These are phyloP conservation scores for Myotis daubentonii DNA, from an alignment of 2,797 vertebrate species.

Conservation along the genomic window DNA sequence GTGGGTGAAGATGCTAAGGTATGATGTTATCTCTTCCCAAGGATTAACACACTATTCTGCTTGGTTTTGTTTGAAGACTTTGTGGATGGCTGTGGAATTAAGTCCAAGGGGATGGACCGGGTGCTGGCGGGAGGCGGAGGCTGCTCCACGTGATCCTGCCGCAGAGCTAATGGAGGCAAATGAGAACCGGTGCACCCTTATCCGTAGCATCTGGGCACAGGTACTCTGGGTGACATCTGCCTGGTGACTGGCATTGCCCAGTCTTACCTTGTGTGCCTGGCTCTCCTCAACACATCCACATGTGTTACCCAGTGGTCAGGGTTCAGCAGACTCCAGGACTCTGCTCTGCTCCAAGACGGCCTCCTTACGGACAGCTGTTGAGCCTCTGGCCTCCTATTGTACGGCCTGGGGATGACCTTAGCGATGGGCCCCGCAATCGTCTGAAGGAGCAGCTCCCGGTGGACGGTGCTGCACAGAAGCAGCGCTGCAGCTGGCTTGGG, in stretches of 20 bases:
- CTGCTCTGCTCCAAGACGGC: rapidly evolving
- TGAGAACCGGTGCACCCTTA: not conserved
- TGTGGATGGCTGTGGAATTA: not conserved
- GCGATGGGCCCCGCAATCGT: rapidly evolving
- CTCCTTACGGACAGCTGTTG: too few species aligned
- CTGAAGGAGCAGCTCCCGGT: not conserved
- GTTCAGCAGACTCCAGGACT: not conserved
- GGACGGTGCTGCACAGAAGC: not conserved
- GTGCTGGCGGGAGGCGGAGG: not conserved
- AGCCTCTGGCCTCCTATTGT: not conserved
- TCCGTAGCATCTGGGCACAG: not conserved
- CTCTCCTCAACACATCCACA: not conserved
- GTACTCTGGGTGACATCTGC: not conserved
- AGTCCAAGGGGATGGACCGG: not conserved
- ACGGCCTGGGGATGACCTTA: not conserved
- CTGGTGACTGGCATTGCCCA: not conserved
- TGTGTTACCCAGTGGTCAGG: not conserved
- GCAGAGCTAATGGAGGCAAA: not conserved
- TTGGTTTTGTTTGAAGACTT: not conserved
- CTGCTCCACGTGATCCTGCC: rapidly evolving
- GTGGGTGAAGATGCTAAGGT: not conserved
- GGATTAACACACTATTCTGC: not conserved
- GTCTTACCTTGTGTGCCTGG: not conserved
- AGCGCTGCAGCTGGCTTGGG: not conserved
- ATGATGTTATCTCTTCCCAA: not conserved